Conservation (phyloP, 2,888 invertebrate genomes). For the Byasa hedistus region DNA sequence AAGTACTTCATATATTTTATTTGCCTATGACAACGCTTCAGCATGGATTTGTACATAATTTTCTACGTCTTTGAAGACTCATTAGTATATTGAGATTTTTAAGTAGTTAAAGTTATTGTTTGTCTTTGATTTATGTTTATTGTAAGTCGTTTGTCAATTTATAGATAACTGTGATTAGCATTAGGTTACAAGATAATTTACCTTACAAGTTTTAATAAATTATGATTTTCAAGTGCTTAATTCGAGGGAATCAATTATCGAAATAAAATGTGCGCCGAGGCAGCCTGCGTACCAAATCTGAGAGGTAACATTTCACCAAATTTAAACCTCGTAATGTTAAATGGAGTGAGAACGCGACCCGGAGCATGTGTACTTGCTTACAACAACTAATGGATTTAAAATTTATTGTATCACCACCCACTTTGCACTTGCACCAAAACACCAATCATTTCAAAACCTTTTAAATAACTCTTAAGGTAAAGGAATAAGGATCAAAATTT, state of each 20-base stretch:
- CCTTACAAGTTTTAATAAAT: no score
- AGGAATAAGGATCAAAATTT: not conserved
- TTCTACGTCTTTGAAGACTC: no score
- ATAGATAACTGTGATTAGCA: no score
- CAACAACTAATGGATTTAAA: constrained; percentile 77
- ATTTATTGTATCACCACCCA: constrained; percentile 75
- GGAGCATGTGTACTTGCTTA: constrained; percentile 73
- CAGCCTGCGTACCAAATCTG: constrained; percentile 53
- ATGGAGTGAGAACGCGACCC: constrained; percentile 68
- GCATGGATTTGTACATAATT: no score
- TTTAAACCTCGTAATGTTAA: constrained; percentile 78
- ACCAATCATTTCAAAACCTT: not conserved
- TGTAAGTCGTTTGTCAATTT: no score
- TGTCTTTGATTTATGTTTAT: no score
- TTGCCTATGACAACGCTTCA: no score
- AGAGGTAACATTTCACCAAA: constrained; percentile 71
- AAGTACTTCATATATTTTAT: no score
- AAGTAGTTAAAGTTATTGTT: no score
- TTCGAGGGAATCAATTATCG: constrained; percentile 34
- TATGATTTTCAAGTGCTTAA: constrained; percentile 40
- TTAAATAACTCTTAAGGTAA: not conserved
- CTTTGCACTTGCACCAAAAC: constrained; percentile 44
- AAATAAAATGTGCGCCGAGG: constrained; percentile 36
- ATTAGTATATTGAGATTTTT: no score
- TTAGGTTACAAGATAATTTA: no score